Evolutionary conservation across 64 coral and sea anemone species (phyloP), one percentile per base, ranked within the genome.

Genomic region (Actinia equina): DNA sequence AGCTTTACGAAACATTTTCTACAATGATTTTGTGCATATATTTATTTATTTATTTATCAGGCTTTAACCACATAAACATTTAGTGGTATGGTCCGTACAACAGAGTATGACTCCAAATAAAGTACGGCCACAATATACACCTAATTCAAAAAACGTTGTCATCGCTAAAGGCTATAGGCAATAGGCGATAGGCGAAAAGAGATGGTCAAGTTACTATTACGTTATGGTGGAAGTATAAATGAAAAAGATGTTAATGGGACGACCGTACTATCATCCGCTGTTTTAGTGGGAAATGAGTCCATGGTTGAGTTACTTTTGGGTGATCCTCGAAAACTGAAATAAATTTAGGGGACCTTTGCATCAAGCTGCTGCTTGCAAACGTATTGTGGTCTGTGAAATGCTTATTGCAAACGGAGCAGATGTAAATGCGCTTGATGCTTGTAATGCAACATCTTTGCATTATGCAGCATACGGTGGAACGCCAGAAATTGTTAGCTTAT

Each of bases 381-480:
- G 17, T 25, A 56, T 84, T 7, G 46, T 54, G 3, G 5, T 84
- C 3, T 84, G 46, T 23, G 88, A 71, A 57, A 84, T 84, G 49
- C 80, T 89, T 19, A 76, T 89, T 43, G 17, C 51, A 84, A 26
- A 53, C 1, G 67, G 61, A 42, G 88, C 80, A 8, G 88, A 89
- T 83, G 9, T 89, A 37, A 84, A 89, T 84, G 64, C 82, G 2
- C 46, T 1, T 5, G 88, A 89, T 84, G 8, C 15, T 25, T 43
- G 30, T 1, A 59, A 84, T n/a, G 80, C 80, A 43, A 89, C 62
- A 20, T 63, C 80, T 2, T 69, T 89, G 3, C 88, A 89, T 49
- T 89, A 84, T 18, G 88, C 80, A n/a, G 82, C 88, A 10, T 84
- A 84, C 30, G 88, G 88, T 13, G 88, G 88, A 11, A 89, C 88